A percentile compares a stretch with the other conserved stretches of the same genome.
Evolutionary conservation across 2,797 vertebrate genomes (phyloP).

Genomic region (Enteromius trimaculatus): DNA sequence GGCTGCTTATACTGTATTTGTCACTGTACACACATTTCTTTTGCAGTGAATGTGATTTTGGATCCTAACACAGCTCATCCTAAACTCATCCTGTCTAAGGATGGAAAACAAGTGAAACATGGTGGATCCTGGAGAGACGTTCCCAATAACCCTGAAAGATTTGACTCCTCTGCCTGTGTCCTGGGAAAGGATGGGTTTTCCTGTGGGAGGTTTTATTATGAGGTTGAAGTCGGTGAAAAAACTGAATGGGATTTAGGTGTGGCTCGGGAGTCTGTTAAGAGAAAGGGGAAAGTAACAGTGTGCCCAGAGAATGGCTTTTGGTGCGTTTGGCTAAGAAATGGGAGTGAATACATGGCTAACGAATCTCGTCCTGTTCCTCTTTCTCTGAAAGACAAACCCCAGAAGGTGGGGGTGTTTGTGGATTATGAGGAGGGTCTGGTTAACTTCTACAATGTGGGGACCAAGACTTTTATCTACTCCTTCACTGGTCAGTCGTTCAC

Average conservation of each 20-base stretch:
- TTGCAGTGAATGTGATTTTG: conserved; percentile 34
- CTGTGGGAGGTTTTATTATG: conserved; percentile 39
- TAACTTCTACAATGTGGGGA: conserved; percentile 20
- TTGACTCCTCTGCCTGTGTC: conserved; percentile 40
- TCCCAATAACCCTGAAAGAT: conserved; percentile 46
- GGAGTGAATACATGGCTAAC: conserved; percentile 60
- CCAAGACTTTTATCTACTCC: conserved; percentile 7
- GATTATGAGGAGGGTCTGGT: conserved; percentile 39
- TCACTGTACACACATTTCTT: background rate
- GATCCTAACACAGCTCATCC: conserved; percentile 34
- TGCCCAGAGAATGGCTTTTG: conserved; percentile 59
- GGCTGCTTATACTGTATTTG: background rate
- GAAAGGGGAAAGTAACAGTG: conserved; percentile 52
- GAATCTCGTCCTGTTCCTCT: conserved; percentile 14
- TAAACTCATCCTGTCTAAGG: conserved; percentile 30
- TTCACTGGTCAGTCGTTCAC: conserved; percentile 28
- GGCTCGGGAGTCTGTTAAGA: conserved; percentile 54
- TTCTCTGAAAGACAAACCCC: conserved; percentile 30
- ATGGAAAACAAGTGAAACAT: conserved; percentile 35
- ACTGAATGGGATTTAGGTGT: conserved; percentile 64
- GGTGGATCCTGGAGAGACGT: conserved; percentile 20
- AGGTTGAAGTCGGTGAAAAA: conserved; percentile 56
- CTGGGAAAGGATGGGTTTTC: conserved; percentile 42
- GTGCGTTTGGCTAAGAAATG: conserved; percentile 60
- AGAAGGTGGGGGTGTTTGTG: conserved; percentile 46